These are phyloP conservation scores for Lepidotrigona ventralis DNA, from an alignment of 1,140 invertebrate genomes.

Conservation along the genomic window DNA sequence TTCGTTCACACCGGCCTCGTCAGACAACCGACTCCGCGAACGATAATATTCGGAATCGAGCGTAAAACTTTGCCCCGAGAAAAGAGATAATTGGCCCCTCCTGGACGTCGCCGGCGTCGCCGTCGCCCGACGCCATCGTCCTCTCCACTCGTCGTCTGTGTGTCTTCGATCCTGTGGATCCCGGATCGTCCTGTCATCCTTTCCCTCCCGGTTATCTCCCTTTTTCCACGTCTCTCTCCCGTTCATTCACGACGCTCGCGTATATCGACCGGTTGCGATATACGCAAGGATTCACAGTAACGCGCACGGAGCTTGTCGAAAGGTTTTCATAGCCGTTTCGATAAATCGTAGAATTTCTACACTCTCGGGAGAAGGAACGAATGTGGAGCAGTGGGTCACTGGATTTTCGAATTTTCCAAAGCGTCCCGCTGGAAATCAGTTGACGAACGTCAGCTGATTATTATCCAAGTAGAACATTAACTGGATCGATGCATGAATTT, in stretches of 20 bases:
- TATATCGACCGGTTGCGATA: not conserved
- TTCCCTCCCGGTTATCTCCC: too few species aligned
- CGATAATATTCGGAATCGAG: slow-evolving; percentile 68
- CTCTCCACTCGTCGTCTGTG: slow-evolving; percentile 4
- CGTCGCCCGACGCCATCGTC: not conserved
- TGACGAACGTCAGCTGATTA: not conserved
- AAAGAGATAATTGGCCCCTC: slow-evolving; percentile 62
- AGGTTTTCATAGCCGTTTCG: not conserved
- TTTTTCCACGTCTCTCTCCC: not conserved
- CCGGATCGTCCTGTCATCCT: not conserved
- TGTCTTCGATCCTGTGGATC: slow-evolving; percentile 1
- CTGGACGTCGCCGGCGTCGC: slow-evolving; percentile 14
- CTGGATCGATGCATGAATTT: not conserved
- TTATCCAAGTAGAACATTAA: not conserved
- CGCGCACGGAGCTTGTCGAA: not conserved
- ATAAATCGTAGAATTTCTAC: not conserved
- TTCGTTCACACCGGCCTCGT: slow-evolving; percentile 73
- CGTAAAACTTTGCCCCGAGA: slow-evolving; percentile 63
- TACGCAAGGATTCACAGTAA: not conserved
- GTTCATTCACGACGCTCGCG: slow-evolving; percentile 7
- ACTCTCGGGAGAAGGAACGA: not conserved
- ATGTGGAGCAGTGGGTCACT: not conserved
- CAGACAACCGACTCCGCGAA: slow-evolving; percentile 57
- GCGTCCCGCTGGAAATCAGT: too few species aligned
- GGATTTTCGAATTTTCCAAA: not conserved